Base-by-base conservation (phyloP, 2,797 vertebrate species). In the Melanotaenia maccullochi region DNA sequence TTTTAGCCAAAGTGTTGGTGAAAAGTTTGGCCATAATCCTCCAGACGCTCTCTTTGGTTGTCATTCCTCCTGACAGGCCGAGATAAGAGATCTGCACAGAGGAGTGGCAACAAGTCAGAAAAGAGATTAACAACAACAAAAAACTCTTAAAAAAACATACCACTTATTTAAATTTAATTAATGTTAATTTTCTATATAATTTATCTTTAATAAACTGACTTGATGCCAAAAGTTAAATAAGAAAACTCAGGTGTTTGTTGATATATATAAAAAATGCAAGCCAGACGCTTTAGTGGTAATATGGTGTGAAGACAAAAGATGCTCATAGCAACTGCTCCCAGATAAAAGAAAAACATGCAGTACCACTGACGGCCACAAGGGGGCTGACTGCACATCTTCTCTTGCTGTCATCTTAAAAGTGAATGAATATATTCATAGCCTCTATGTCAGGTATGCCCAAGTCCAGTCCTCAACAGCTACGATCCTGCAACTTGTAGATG, bases 21-120 rank as follows among this genome's bases (percentile, higher is more conserved):
- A 77, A 67, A 61, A 63, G 28, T 9, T 67, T 67, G 9, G 52
- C 59, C 68, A 67, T 67, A 18, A 14, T 77, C 35, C 62, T 33
- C 60, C 65, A 75, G 18, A 75, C 54, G 25, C 65, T 69, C 3
- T 59, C 65, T 30, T 69, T 75, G 33, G 60, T 38, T 0, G 32
- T 62, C 65, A 49, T 62, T 0, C 58, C 58, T 32, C 71, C 72
- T 20, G 51, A 42, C 59, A 40, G 51, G 2, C 59, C 13, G 0
- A 74, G 59, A 40, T 62, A 68, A 13, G 65, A 68, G 51, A 61
- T 40, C 72, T 74, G 65, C 40, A 68, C 54, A 56, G 28, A 44
- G 11, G 49, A 51, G 22, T 18, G 16, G 11, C 4, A 16, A 18
- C 42, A n/a, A 7, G 13, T 44, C 16, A 18, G 42, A 13, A 6